phyloP scores from a whole-genome alignment of 2,888 invertebrate species.

The Seladonia tumulorum region DNA sequence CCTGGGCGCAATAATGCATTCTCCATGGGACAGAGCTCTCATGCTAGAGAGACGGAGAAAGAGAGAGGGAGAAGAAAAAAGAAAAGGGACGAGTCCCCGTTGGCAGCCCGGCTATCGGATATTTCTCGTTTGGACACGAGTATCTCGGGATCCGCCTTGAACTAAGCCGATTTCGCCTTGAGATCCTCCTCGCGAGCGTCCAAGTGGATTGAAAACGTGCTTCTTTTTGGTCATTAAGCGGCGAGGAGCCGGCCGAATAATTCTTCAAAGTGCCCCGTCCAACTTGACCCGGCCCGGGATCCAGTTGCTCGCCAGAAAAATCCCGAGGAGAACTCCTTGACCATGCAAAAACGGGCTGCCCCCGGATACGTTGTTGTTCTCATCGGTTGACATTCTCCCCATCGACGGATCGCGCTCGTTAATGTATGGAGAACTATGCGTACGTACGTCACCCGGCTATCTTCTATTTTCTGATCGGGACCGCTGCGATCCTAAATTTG shows the following conservation, averaged over 20 bases:
- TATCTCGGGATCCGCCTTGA: constrained; percentile 32
- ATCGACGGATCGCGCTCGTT: neutral
- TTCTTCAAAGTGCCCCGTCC: constrained; percentile 8
- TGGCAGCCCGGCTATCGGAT: constrained; percentile 58
- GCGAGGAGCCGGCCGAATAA: neutral
- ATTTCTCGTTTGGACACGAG: constrained; percentile 58
- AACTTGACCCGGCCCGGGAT: neutral
- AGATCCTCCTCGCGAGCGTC: constrained; percentile 27
- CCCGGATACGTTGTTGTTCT: neutral
- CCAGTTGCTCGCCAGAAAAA: constrained; percentile 12
- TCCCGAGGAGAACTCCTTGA: neutral
- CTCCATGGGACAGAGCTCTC: neutral
- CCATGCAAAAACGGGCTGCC: neutral
- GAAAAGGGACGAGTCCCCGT: constrained; percentile 8
- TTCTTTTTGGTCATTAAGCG: constrained; percentile 18
- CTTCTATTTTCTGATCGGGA: neutral
- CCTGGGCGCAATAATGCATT: constrained; percentile 52
- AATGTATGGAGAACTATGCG: constrained; percentile 2
- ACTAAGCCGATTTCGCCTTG: constrained; percentile 42
- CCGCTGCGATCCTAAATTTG: neutral
- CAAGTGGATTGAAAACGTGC: constrained; percentile 40
- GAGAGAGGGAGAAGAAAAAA: neutral
- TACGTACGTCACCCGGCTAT: neutral
- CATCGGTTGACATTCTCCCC: neutral
- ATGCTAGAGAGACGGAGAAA: neutral